Base-by-base conservation (phyloP, 2,797 vertebrate genomes). In the Cyclura pinguis region DNA sequence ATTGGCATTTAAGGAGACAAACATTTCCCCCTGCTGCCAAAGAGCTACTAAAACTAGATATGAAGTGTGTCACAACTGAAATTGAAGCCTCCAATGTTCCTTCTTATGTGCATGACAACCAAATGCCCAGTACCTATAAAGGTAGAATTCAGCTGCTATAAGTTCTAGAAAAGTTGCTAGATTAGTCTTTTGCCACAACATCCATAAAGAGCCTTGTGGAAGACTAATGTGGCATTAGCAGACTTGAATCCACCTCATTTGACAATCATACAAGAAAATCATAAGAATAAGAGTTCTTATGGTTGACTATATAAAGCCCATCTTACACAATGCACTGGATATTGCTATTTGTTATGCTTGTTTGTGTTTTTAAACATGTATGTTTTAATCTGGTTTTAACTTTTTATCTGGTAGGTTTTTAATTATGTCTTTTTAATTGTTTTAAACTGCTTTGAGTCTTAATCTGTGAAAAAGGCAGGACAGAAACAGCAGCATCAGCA, bases 101-200 rank as follows among this genome's bases (percentile, higher is more conserved):
- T 73, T 10, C 47, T 55, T 47, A 20, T 73, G 72, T 76, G 24
- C 32, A 50, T 50, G 38, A 52, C n/a, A 38, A 8, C 62, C 59
- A 67, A 59, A 50, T 32, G 73, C 29, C 82, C 6, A 55, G 9
- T 5, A 62, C 52, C 8, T 77, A 38, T 4, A 47, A 86, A 76
- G 12, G 4, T 38, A 77, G 35, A 62, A 57, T 76, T 52, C 50
- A 24, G 50, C 42, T 42, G 42, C 35, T 6, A 50, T 24, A 38
- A 13, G 52, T 57, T 86, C 52, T 27, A 80, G 50, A 81, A 62
- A 16, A 8, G 35, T 38, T 38, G 4, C 47, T 88, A 27, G 35
- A 18, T 88, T 88, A 52, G 32, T 74, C 42, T 87, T 62, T 52
- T 80, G 42, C 50, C n/a, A 20, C 77, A 55, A 88, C 27, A n/a